A percentile compares a stretch with the other conserved stretches of the same genome.
These are phyloP conservation scores for Rhopalosiphum padi DNA, from an alignment of 1,140 invertebrate species.

Conservation along the genomic window DNA sequence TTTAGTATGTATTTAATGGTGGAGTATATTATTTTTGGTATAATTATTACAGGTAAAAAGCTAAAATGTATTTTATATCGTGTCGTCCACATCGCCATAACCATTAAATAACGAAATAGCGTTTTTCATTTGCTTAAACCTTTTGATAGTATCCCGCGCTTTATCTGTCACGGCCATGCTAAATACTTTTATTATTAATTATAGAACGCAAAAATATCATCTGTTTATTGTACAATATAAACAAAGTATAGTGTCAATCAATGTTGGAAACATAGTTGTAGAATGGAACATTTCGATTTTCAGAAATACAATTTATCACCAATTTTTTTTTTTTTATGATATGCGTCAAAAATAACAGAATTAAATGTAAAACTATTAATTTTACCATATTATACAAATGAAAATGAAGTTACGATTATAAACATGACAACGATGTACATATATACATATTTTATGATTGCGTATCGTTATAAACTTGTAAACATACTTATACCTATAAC, in stretches of 20 bases:
- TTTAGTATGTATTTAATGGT: neutral
- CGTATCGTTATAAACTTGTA: neutral
- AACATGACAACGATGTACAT: neutral
- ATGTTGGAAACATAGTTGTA: neutral
- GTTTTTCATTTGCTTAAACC: neutral
- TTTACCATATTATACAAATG: neutral
- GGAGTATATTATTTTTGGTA: neutral
- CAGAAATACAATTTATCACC: too few relatives aligned
- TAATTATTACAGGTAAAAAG: neutral
- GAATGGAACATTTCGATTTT: neutral
- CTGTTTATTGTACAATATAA: neutral
- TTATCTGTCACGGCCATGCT: neutral
- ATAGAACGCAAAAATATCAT: neutral
- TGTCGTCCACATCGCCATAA: neutral
- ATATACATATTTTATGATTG: neutral
- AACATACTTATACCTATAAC: neutral
- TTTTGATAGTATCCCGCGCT: neutral
- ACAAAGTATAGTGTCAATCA: neutral
- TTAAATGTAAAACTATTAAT: neutral
- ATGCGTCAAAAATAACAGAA: neutral
- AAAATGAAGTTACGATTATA: neutral
- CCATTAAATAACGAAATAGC: neutral
- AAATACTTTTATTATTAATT: conserved; percentile 4
- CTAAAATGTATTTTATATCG: neutral
- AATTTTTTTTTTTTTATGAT: neutral